Evolutionary conservation across 2,797 vertebrate species (phyloP), one percentile per base, ranked within the genome.

Genomic region (Florisuga fusca): DNA sequence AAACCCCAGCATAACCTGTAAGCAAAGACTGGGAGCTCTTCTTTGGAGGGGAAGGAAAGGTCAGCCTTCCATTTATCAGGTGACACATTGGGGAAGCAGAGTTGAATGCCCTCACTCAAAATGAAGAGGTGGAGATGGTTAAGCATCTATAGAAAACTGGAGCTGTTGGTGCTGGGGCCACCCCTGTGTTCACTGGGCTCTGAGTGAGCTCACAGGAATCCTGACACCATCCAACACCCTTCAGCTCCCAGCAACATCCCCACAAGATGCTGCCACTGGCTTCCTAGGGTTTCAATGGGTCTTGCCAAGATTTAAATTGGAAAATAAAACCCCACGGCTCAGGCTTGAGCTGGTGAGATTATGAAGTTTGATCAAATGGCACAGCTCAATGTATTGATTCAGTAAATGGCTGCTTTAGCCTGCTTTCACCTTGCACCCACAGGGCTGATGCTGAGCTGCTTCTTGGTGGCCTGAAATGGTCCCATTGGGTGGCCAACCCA

Each of bases 391-490:
- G 14, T 9, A 25, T 82, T 90, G 59, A 43, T 81, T 91, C 23
- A 73, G 63, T 45, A 68, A 72, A 59, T 22, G 51, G 29, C 26
- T 45, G 38, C n/a, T 48, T 87, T 92, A 29, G 63, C 29, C 29
- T 31, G 23, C n/a, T 62, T 50, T 31, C 3, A 18, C 58, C 10
- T 61, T 33, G 33, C 14, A 13, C 51, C 43, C n/a, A 0, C 0
- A 0, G 58, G 59, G 55, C 6, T n/a, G 43, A 23, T 53, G 33
- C 72, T 88, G 79, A 67, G 58, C 38, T 81, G 88, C 38, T 14
- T 62, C 27, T 64, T 38, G n/a, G 21, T 57, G 71, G 25, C 34
- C 53, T 63, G 34, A 51, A 38, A 19, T 4, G 21, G 51, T 81
- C 46, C 58, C 23, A 6, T 61, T 38, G 59, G 10, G 0, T 2